A percentile compares a stretch with the other conserved stretches of the same genome.
These are phyloP conservation scores for Palythoa grandis DNA, from an alignment of 92 coral and sea anemone species.

Conservation along the genomic window DNA sequence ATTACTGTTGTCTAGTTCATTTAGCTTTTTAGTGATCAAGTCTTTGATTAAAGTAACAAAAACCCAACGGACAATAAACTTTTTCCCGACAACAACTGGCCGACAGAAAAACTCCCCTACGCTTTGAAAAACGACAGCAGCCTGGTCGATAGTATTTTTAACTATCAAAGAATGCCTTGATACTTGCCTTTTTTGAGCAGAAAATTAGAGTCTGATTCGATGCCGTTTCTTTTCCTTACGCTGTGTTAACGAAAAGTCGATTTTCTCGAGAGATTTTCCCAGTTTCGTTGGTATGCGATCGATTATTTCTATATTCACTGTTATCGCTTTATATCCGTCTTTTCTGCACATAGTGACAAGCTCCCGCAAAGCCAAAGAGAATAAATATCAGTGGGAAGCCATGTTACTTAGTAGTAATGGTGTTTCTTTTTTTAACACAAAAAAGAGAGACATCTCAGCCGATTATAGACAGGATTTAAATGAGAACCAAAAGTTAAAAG, in stretches of 20 bases:
- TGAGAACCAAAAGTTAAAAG: no score
- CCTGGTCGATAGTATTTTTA: no score
- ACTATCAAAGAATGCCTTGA: no score
- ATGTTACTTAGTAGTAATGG: background rate
- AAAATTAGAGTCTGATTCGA: background rate
- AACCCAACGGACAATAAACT: no score
- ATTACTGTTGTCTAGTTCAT: no score
- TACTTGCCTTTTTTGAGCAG: background rate
- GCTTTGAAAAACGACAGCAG: no score
- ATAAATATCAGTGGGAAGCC: slow-evolving; percentile 13
- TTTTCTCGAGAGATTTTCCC: background rate
- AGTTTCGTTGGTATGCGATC: background rate
- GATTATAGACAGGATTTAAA: background rate
- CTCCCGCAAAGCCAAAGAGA: slow-evolving; percentile 25
- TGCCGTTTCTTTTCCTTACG: background rate
- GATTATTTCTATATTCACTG: background rate
- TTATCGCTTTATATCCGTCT: background rate
- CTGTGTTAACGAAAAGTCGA: background rate
- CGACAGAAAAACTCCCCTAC: no score
- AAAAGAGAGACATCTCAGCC: background rate
- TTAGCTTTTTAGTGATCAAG: no score
- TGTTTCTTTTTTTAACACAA: background rate
- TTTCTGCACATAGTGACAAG: background rate
- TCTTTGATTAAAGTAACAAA: no score
- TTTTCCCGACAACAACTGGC: no score